phyloP scores from a whole-genome alignment of 1,140 invertebrate species.

The Bombyx mandarina region DNA sequence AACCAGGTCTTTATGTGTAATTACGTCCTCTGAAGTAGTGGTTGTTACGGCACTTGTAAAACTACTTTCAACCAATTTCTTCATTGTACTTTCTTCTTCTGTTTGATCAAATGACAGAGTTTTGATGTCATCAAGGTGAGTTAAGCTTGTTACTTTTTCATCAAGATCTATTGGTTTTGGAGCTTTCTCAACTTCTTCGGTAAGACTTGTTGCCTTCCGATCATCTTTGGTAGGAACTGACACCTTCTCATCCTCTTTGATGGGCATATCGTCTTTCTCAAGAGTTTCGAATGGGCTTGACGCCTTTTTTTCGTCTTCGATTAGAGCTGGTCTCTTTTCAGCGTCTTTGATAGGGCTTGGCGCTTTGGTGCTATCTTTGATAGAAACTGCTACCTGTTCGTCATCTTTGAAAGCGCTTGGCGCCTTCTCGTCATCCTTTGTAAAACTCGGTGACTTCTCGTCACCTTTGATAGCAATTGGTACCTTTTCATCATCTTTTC shows the following conservation, averaged over 20 bases:
- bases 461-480: background rate
- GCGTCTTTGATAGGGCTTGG: background rate
- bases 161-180: conserved; percentile 6
- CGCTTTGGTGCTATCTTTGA: background rate
- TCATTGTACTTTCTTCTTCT: background rate
- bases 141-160: conserved; percentile 7
- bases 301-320: background rate
- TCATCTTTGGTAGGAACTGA: background rate
- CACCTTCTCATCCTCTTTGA: conserved; percentile 7
- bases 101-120: background rate
- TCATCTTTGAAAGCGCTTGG: background rate
- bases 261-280: background rate
- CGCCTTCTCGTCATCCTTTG: background rate
- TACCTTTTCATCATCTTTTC: background rate
- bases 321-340: background rate
- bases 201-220: too few relatives aligned
- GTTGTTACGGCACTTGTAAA: too few relatives aligned
- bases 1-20: too few relatives aligned
- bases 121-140: too few relatives aligned
- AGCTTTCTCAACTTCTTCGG: background rate
- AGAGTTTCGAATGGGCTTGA: background rate
- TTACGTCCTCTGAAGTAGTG: too few relatives aligned
- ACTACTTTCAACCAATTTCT: background rate
- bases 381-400: background rate
- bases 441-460: conserved; percentile 1